Evolutionary conservation across 2,888 invertebrate species (phyloP), one percentile per base, ranked within the genome.

Genomic region (Matsumyia berberina): DNA sequence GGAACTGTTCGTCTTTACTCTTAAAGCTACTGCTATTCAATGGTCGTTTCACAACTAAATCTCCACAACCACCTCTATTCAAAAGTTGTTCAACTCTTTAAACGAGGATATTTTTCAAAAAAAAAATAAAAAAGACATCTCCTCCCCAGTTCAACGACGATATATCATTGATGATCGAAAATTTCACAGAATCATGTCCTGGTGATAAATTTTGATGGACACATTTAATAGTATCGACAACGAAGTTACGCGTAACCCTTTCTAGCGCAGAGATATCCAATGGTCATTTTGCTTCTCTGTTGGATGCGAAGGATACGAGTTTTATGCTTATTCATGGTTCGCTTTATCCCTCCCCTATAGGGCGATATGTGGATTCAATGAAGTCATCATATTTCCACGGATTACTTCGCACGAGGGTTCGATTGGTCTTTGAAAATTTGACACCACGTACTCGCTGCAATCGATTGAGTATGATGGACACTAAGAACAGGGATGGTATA

Each of bases 371-470:
- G 60, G 60, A 77, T 60, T 53, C 77, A 60, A 77, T 77, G 69
- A 77, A 69, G 77, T 69, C 69, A 69, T 77, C 58, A 77, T 77
- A 77, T 77, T 77, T 77, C 11, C 44, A 67, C 11, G 58, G 51
- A 76, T 76, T 49, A 58, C 74, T 39, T 19, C 51, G 31, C 11
- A 44, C 57, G 11, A 51, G 17, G 49, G 37, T n/a, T 60, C 39
- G 29, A 60, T 57, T 29, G 33, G 44, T 35, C 4, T 44, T 15
- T 19, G 31, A 11, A 42, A 53, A 67, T 42, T 7, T 39, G 39
- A 53, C 29, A 17, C 49, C 42, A 44, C 31, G 8, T 51, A 35
- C 53, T 24, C 12, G 49, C 39, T 31, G 37, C 72, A 51, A 72
- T 77, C 67, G 51, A 53, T 69, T 53, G 42, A 33, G 9, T 19